Evolutionary conservation across 1,140 invertebrate genomes (phyloP).

Genomic region (Mylabris phalerata): DNA sequence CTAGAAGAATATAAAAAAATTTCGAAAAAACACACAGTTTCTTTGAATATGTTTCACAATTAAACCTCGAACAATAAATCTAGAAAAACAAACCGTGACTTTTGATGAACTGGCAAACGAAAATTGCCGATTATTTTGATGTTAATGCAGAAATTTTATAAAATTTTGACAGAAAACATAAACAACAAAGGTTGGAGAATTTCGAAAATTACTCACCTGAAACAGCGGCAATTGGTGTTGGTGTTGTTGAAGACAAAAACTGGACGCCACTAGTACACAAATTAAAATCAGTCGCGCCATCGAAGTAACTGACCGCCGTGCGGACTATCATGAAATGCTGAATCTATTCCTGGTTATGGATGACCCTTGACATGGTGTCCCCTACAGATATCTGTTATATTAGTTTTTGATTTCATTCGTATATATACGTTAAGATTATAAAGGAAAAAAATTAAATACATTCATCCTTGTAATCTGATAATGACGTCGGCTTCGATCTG

Average conservation of each 20-base stretch:
- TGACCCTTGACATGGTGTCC: constrained; percentile 33
- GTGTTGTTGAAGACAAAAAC: too few species aligned
- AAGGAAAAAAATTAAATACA: too few species aligned
- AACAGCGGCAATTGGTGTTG: too few species aligned
- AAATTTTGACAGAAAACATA: too few species aligned
- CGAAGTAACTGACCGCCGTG: constrained; percentile 20
- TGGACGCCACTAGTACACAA: neutral
- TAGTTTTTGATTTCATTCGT: constrained; percentile 22
- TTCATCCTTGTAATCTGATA: constrained; percentile 6
- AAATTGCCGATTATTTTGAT: too few species aligned
- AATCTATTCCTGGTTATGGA: constrained; percentile 33
- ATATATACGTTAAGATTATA: constrained; percentile 1
- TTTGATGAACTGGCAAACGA: too few species aligned
- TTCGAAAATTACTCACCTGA: too few species aligned
- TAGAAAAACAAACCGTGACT: neutral
- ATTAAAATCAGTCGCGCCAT: constrained; percentile 17
- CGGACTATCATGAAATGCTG: constrained; percentile 30
- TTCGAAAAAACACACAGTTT: neutral
- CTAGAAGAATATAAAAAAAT: too few species aligned
- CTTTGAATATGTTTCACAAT: constrained; percentile 2
- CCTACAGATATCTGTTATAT: constrained; percentile 25
- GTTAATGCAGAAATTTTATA: too few species aligned
- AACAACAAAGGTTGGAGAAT: too few species aligned
- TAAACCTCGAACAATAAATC: neutral
- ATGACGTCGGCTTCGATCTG: neutral